These are phyloP conservation scores for Enteromius trimaculatus DNA, from an alignment of 2,797 vertebrate species.

Conservation along the genomic window DNA sequence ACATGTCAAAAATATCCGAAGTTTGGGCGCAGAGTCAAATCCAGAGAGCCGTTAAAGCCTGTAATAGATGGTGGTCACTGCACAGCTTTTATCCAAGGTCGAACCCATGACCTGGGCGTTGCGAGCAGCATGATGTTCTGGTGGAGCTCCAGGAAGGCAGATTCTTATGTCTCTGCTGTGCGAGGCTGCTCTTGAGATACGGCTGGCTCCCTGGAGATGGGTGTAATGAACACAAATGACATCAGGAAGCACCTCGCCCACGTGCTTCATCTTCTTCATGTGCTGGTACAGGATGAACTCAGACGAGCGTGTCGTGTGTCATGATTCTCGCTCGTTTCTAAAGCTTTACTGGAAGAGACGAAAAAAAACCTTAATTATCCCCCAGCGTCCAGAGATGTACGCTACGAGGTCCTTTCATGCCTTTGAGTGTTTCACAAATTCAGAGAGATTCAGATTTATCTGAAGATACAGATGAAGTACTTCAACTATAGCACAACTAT, in stretches of 20 bases:
- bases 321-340: conserved; percentile 59
- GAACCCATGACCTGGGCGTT: neutral
- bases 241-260: conserved; percentile 84
- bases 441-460: neutral
- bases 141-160: neutral
- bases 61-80: neutral
- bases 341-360: conserved; percentile 72
- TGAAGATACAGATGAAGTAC: no score
- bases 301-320: conserved; percentile 57
- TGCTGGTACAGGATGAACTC: conserved; percentile 64
- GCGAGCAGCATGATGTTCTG: neutral
- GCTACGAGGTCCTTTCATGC: neutral
- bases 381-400: neutral
- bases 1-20: no score
- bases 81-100: neutral
- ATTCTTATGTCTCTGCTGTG: conserved; percentile 42
- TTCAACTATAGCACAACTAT: no score
- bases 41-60: neutral
- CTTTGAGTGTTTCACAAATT: neutral
- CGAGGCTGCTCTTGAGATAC: no score
- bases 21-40: neutral
- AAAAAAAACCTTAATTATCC: conserved; percentile 12
- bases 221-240: conserved; percentile 80
- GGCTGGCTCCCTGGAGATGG: conserved; percentile 68
- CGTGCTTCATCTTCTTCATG: conserved; percentile 64